Evolutionary conservation across 2,113 vertebrate species (phyloP), one percentile per base, ranked within the genome.

Genomic region (Microcebus tavaratra): DNA sequence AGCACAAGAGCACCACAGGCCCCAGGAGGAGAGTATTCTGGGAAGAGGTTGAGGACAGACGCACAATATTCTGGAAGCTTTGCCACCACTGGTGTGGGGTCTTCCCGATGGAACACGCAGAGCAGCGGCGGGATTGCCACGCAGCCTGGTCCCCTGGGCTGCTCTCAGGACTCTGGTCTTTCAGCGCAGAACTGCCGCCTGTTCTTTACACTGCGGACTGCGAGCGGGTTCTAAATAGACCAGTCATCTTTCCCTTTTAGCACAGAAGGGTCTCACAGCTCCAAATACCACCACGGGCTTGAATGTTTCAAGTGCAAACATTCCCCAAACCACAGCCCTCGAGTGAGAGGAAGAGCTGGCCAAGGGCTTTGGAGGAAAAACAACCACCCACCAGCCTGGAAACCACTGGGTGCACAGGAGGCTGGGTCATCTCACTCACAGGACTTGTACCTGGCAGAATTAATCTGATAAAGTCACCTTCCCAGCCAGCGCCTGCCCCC

Each of bases 221-320:
- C 85, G 45, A 75, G 59, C 84, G 45, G 85, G 57, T 45, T 88
- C 78, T 91, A 83, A 97, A 97, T 27, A 91, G 88, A 82, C 75
- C 9, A 53, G 89, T 97, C 61, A 91, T 70, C 82, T 82, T 61
- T 92, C 27, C 39, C 73, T 57, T 55, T 82, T 36, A 73, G 76
- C 79, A 94, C 79, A 87, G 83, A 94, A 91, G 82, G 68, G 88
- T 91, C 89, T 95, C 72, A 79, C 86, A 97, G 25, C 68, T 95
- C 93, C 36, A 59, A 83, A 93, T 67, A 80, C 83, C 79, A 72
- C 53, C 57, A 87, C 3, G 14, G 88, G 88, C 50, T 45, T 45
- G 36, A 72, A 42, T 63, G 76, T 90, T 97, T 92, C 94, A 90
- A 93, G 63, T 96, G 67, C 95, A 91, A 97, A 94, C 93, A 94